Evolutionary conservation across 2,113 vertebrate genomes (phyloP).

Genomic region (Oreotrochilus melanogaster): DNA sequence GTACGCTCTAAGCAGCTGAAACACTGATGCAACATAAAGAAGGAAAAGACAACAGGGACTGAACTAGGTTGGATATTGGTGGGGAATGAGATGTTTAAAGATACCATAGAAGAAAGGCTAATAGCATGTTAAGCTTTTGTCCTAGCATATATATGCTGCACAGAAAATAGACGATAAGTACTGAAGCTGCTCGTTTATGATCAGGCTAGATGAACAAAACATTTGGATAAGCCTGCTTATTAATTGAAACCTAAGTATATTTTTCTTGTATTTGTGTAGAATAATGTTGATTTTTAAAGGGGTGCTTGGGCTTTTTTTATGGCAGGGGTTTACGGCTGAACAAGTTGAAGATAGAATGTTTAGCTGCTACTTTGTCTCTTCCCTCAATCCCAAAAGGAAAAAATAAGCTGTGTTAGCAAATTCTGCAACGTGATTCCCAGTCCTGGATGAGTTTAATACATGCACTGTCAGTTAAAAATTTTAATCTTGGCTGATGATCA

Average conservation of each 20-base stretch:
- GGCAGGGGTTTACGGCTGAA: background rate
- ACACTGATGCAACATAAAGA: background rate
- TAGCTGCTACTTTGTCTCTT: background rate
- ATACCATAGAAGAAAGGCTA: background rate
- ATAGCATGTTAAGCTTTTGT: background rate
- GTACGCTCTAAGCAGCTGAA: background rate
- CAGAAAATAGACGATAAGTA: background rate
- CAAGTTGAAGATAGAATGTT: background rate
- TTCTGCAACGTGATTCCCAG: background rate
- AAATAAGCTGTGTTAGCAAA: background rate
- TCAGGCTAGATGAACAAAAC: background rate
- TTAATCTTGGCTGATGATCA: background rate
- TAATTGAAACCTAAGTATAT: background rate
- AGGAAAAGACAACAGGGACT: background rate
- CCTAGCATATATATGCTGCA: rapidly evolving
- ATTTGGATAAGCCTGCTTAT: background rate
- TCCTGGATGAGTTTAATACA: background rate
- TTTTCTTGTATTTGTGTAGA: background rate
- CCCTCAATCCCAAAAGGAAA: background rate
- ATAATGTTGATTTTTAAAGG: background rate
- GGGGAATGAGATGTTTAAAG: background rate
- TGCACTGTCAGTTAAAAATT: background rate
- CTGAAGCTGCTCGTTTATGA: background rate
- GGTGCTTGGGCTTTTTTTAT: background rate
- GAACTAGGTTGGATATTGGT: background rate